Evolutionary conservation across 2,797 vertebrate genomes (phyloP).

Genomic region (Chaetodon trifasciatus): DNA sequence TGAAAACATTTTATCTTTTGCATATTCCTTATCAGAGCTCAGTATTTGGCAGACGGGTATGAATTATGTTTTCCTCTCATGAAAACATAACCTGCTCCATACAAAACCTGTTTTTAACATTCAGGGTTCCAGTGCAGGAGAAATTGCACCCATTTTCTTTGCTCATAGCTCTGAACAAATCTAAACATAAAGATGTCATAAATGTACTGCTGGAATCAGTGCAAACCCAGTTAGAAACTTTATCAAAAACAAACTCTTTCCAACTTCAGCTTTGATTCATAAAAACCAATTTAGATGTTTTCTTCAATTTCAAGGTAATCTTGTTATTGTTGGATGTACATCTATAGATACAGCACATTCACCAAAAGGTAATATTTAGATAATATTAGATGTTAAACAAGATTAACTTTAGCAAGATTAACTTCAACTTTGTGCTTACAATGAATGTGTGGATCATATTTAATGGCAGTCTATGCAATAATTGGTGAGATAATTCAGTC

Average conservation of each 20-base stretch:
- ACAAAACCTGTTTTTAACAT: neutral
- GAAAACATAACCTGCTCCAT: neutral
- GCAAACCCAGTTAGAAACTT: neutral
- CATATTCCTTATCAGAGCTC: neutral
- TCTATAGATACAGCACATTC: too few relatives aligned
- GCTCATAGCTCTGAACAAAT: neutral
- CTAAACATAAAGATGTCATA: neutral
- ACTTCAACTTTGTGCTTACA: too few relatives aligned
- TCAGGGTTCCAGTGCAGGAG: neutral
- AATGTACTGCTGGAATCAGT: too few relatives aligned
- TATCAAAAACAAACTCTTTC: neutral
- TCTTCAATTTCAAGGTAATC: neutral
- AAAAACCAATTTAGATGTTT: neutral
- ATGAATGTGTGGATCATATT: neutral
- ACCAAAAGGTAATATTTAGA: too few relatives aligned
- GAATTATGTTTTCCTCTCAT: neutral
- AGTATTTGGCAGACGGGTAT: neutral
- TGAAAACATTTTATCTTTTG: neutral
- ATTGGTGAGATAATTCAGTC: neutral
- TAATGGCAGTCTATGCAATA: neutral
- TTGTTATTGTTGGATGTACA: too few relatives aligned
- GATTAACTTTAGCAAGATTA: too few relatives aligned
- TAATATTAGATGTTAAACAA: too few relatives aligned
- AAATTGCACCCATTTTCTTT: neutral
- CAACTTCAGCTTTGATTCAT: neutral